phyloP scores from a whole-genome alignment of 1,140 invertebrate species.

The Acromyrmex heyeri region DNA sequence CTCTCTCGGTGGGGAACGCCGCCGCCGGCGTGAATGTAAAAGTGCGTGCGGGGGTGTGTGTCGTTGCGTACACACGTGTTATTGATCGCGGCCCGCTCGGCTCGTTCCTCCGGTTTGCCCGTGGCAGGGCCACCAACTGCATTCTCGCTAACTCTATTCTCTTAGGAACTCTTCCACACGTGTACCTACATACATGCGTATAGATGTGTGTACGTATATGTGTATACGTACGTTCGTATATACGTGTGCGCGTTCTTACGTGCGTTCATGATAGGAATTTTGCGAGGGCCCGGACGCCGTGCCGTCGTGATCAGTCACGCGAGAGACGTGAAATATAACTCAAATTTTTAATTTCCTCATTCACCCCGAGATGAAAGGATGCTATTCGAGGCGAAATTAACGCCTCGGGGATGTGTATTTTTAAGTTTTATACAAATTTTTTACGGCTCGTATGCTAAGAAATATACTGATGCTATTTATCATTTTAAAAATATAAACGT shows the following conservation, averaged over 20 bases:
- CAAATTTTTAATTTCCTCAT: conserved; percentile 48
- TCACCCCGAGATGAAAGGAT: conserved; percentile 23
- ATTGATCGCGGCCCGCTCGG: conserved; percentile 81
- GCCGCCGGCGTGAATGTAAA: conserved; percentile 72
- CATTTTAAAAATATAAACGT: background rate
- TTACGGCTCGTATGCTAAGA: background rate
- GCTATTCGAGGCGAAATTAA: conserved; percentile 15
- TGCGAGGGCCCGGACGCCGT: conserved; percentile 12
- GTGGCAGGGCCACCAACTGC: conserved; percentile 82
- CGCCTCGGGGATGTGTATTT: conserved; percentile 7
- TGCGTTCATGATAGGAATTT: conserved; percentile 7
- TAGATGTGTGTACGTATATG: background rate
- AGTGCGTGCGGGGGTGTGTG: conserved; percentile 79
- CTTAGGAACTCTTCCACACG: conserved; percentile 68
- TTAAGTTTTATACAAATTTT: conserved; percentile 12
- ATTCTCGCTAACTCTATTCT: conserved; percentile 83
- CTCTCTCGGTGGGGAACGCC: conserved; percentile 29
- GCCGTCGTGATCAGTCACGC: conserved; percentile 48
- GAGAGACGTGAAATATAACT: conserved; percentile 40
- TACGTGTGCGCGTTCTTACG: background rate
- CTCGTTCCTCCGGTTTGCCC: conserved; percentile 75
- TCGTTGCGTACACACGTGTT: conserved; percentile 85
- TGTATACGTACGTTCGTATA: background rate
- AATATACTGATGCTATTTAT: background rate
- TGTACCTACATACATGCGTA: background rate